Evolutionary conservation across 2,888 invertebrate genomes (phyloP).

Genomic region (Chironomus tentans): DNA sequence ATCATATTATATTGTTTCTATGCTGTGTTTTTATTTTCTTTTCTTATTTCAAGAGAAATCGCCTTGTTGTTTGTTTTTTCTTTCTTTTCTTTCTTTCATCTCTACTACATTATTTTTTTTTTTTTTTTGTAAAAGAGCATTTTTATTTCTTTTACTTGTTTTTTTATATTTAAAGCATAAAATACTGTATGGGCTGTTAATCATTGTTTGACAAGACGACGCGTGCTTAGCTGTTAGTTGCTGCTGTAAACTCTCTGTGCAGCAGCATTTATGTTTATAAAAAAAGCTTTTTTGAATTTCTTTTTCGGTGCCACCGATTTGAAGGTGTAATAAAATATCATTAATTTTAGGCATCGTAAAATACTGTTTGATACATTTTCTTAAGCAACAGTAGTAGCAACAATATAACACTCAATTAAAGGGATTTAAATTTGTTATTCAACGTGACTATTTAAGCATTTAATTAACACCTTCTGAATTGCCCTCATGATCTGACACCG

Average conservation of each 20-base stretch:
- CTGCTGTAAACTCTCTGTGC: background rate
- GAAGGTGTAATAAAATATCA: slow-evolving; percentile 9
- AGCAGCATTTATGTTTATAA: background rate
- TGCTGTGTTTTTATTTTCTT: background rate
- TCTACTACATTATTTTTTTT: no score
- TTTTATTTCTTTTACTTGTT: slow-evolving; percentile 14
- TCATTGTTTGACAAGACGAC: slow-evolving; percentile 27
- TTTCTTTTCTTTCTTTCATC: background rate
- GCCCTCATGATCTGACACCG: background rate
- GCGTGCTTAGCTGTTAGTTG: slow-evolving; percentile 9
- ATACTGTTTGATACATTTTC: background rate
- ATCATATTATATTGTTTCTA: background rate
- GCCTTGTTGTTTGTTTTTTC: slow-evolving; percentile 10
- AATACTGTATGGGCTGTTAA: slow-evolving; percentile 22
- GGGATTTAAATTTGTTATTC: background rate
- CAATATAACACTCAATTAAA: background rate
- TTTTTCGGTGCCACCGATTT: background rate
- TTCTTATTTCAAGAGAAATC: background rate
- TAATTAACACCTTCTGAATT: background rate
- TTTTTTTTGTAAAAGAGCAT: slow-evolving; percentile 17
- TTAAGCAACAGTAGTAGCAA: background rate
- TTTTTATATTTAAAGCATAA: background rate
- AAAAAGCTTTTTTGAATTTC: background rate
- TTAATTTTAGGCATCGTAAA: background rate
- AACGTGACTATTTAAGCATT: background rate